Conservation (phyloP, 2,888 invertebrate genomes). For the Metacarcinus magister region DNA sequence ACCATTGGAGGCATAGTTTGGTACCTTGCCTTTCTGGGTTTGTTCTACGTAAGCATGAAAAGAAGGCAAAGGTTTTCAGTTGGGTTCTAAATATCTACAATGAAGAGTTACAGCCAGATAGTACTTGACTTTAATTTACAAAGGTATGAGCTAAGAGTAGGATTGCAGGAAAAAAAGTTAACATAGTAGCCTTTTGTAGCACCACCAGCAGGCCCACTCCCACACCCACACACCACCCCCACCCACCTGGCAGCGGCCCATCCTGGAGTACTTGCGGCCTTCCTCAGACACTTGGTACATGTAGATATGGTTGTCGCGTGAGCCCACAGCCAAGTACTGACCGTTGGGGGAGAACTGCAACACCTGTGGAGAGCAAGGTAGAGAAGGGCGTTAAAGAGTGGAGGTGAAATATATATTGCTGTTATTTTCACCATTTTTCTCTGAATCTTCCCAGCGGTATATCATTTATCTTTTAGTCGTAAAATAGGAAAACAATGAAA, state of each 20-base stretch:
- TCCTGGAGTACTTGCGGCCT: conserved; percentile 90
- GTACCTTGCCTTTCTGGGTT: conserved; percentile 73
- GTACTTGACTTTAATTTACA: too few relatives aligned
- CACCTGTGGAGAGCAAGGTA: conserved; percentile 85
- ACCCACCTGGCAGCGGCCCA: conserved; percentile 92
- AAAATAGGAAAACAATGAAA: too few relatives aligned
- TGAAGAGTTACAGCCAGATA: too few relatives aligned
- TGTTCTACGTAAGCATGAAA: conserved; percentile 77
- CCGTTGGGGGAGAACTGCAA: conserved; percentile 92
- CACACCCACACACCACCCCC: too few relatives aligned
- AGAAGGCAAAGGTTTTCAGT: conserved; percentile 2
- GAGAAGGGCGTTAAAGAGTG: background rate
- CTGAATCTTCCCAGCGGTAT: too few relatives aligned
- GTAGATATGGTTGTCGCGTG: conserved; percentile 95
- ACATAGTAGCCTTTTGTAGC: too few relatives aligned
- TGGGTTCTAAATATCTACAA: background rate
- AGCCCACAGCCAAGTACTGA: conserved; percentile 92
- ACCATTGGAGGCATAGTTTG: conserved; percentile 74
- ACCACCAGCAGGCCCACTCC: too few relatives aligned
- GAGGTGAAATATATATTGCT: too few relatives aligned
- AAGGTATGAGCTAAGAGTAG: too few relatives aligned
- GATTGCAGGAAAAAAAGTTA: too few relatives aligned
- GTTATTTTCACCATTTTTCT: too few relatives aligned
- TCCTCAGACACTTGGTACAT: conserved; percentile 92
- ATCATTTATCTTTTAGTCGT: too few relatives aligned